Percentiles rank a stretch among this genome's conserved stretches.
These are phyloP conservation scores for Zophobas atratus DNA, from an alignment of 1,140 invertebrate species.

Conservation along the genomic window DNA sequence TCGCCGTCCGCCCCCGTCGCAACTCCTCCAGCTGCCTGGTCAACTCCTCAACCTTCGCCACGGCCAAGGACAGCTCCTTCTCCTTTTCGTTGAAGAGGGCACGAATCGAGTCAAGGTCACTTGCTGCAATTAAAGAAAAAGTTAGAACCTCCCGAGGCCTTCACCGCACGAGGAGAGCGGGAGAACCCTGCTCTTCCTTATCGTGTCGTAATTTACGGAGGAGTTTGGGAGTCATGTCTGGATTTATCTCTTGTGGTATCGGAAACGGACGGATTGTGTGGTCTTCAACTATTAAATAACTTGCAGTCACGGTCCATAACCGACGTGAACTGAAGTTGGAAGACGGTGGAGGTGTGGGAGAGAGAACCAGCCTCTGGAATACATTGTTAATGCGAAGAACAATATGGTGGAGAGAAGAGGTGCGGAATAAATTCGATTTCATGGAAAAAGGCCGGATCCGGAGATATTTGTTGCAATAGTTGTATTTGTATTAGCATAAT, in stretches of 20 bases:
- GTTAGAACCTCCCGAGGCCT: background rate
- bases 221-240: background rate
- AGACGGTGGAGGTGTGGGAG: conserved; percentile 27
- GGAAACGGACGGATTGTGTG: conserved; percentile 18
- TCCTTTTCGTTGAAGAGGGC: conserved; percentile 98
- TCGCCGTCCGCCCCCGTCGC: conserved; percentile 75
- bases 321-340: conserved; percentile 33
- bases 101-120: conserved; percentile 95
- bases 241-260: conserved; percentile 3
- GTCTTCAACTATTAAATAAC: background rate
- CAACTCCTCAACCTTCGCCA: conserved; percentile 95
- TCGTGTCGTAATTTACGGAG: background rate
- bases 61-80: conserved; percentile 94
- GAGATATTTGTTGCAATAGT: too few species aligned
- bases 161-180: background rate
- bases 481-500: too few species aligned
- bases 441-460: background rate
- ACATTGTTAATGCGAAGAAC: conserved; percentile 27
- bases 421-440: conserved; percentile 3
- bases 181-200: too few species aligned
- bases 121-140: conserved; percentile 75
- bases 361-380: conserved; percentile 21
- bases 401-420: background rate
- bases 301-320: conserved; percentile 37
- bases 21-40: conserved; percentile 94